These are phyloP conservation scores for Monomorium pharaonis DNA, from an alignment of 1,140 invertebrate genomes.

Conservation along the genomic window DNA sequence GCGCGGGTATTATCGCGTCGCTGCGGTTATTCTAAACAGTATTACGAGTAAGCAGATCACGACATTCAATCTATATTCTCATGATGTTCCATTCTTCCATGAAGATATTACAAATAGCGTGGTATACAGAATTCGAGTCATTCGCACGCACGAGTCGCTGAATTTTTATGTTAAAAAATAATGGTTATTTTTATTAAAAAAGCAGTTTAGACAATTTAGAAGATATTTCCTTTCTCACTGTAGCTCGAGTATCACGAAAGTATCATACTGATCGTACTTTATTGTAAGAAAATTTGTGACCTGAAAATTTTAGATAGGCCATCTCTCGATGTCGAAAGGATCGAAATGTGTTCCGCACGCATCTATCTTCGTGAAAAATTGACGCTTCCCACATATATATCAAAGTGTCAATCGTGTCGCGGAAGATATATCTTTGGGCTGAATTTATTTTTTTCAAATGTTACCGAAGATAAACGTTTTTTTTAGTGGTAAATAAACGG, in stretches of 20 bases:
- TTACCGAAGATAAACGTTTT: slow-evolving; percentile 2
- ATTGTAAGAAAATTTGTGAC: not conserved
- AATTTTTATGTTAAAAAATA: not conserved
- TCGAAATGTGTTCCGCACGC: slow-evolving; percentile 12
- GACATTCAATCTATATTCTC: slow-evolving; percentile 14
- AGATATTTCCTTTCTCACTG: not conserved
- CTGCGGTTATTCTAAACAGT: slow-evolving; percentile 1
- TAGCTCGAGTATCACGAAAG: no score
- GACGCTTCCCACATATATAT: slow-evolving; percentile 5
- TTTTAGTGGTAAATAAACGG: slow-evolving; percentile 8
- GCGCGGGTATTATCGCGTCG: not conserved
- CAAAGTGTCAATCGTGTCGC: slow-evolving; percentile 26
- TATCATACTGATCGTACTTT: no score
- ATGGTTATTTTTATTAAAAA: not conserved
- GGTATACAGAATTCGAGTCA: not conserved
- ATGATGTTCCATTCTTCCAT: not conserved
- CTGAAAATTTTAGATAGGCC: not conserved
- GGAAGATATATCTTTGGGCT: slow-evolving; percentile 17
- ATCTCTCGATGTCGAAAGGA: not conserved
- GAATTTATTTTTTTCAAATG: slow-evolving; percentile 37
- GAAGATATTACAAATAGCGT: not conserved
- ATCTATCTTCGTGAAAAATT: slow-evolving; percentile 32
- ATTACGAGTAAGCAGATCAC: slow-evolving; percentile 40
- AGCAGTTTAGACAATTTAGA: not conserved
- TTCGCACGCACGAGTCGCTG: not conserved